phyloP scores from a whole-genome alignment of 2,888 invertebrate species.

The Agonopterix heracliana region DNA sequence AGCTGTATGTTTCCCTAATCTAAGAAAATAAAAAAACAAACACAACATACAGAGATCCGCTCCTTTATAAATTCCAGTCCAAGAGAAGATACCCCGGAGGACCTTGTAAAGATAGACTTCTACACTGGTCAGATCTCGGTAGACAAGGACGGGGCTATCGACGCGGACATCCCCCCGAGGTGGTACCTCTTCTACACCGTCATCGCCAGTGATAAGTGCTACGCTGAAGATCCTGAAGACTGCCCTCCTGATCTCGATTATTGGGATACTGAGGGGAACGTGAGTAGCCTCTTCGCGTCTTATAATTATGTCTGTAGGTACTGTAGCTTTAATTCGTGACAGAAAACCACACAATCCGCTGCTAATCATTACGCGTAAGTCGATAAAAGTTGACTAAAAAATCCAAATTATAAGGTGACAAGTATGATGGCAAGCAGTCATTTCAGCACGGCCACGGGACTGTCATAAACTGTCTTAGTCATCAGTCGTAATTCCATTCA shows the following conservation, averaged over 20 bases:
- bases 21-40: too few relatives aligned
- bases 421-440: too few relatives aligned
- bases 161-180: constrained; percentile 71
- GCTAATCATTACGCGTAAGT: too few relatives aligned
- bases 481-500: too few relatives aligned
- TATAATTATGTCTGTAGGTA: neutral
- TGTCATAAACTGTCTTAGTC: too few relatives aligned
- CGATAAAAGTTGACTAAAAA: too few relatives aligned
- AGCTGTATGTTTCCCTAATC: too few relatives aligned
- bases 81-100: constrained; percentile 47
- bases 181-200: constrained; percentile 71
- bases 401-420: too few relatives aligned
- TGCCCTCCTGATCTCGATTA: constrained; percentile 47
- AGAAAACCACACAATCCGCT: too few relatives aligned
- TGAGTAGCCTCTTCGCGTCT: constrained; percentile 26
- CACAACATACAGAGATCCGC: too few relatives aligned
- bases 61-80: constrained; percentile 38
- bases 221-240: constrained; percentile 28
- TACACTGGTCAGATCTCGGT: constrained; percentile 73
- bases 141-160: constrained; percentile 52
- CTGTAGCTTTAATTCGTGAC: too few relatives aligned
- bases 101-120: constrained; percentile 67
- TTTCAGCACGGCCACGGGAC: too few relatives aligned
- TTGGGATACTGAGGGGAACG: constrained; percentile 51
- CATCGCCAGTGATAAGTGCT: constrained; percentile 68